These are phyloP conservation scores for Leucophenga montana DNA, from an alignment of 2,888 invertebrate species.

Conservation along the genomic window DNA sequence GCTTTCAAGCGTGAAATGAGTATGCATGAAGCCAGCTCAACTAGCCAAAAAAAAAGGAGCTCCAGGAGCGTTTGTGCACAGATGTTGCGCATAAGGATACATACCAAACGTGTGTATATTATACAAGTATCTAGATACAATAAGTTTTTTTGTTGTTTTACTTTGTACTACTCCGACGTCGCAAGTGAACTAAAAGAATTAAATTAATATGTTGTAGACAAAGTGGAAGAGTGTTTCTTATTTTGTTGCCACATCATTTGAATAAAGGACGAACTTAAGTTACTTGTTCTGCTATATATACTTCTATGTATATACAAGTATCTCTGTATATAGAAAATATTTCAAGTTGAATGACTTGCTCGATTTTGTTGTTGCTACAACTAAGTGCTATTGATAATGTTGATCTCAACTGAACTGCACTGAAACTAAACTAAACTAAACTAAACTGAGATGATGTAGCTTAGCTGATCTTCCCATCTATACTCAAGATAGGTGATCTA, in stretches of 20 bases:
- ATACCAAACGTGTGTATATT: not conserved
- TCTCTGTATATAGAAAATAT: too few species aligned
- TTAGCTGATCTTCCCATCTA: not conserved
- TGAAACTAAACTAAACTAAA: not conserved
- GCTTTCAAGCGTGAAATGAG: not conserved
- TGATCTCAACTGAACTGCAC: not conserved
- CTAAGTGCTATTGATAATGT: not conserved
- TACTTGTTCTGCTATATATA: not conserved
- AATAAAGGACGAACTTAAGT: not conserved
- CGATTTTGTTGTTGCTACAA: too few species aligned
- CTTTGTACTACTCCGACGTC: not conserved
- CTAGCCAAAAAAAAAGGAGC: not conserved
- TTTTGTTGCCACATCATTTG: slow-evolving; percentile 4
- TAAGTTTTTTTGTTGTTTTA: not conserved
- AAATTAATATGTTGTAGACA: not conserved
- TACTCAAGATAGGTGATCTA: too few species aligned
- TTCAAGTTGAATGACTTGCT: slow-evolving; percentile 7
- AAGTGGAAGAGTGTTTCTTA: slow-evolving; percentile 4
- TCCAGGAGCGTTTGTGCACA: not conserved
- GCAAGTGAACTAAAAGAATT: slow-evolving; percentile 2
- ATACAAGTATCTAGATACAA: not conserved
- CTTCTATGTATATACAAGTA: too few species aligned
- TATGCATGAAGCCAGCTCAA: not conserved
- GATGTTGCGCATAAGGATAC: slow-evolving; percentile 8
- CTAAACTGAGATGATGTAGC: not conserved